These are phyloP conservation scores for Kobus ellipsiprymnus DNA, from an alignment of 2,113 vertebrate genomes.

Conservation along the genomic window DNA sequence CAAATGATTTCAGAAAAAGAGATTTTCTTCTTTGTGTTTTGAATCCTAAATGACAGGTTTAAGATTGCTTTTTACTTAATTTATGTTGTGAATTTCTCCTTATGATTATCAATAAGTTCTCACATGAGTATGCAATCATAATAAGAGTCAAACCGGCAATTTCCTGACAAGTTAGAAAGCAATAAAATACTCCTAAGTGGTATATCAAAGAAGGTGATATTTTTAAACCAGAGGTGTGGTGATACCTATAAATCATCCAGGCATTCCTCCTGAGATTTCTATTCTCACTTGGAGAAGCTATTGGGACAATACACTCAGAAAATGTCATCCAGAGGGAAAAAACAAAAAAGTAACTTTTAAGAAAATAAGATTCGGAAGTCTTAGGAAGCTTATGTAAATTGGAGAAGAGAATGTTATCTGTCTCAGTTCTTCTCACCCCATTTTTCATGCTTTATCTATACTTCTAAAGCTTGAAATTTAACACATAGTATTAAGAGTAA, in stretches of 20 bases:
- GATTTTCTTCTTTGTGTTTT: background rate
- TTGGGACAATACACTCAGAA: background rate
- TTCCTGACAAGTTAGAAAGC: conserved; percentile 60
- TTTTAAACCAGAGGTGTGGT: conserved; percentile 28
- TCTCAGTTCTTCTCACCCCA: background rate
- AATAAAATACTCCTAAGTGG: conserved; percentile 40
- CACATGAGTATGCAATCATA: conserved; percentile 33
- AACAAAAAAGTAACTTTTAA: background rate
- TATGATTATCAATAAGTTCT: conserved; percentile 55
- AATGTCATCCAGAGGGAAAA: background rate
- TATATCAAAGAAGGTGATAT: background rate
- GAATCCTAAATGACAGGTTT: conserved; percentile 42
- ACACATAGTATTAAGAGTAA: background rate
- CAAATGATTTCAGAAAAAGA: background rate
- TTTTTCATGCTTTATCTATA: background rate
- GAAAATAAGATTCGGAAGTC: background rate
- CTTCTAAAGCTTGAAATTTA: background rate
- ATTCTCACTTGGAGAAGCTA: conserved; percentile 23
- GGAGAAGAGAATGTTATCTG: background rate
- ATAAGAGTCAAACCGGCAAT: conserved; percentile 36
- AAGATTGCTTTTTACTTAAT: conserved; percentile 50
- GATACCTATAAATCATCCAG: conserved; percentile 18
- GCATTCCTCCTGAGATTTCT: conserved; percentile 18
- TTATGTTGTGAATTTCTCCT: conserved; percentile 44
- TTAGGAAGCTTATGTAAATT: background rate